These are phyloP conservation scores for Sebastes diploproa DNA, from an alignment of 2,797 vertebrate genomes.

Conservation along the genomic window DNA sequence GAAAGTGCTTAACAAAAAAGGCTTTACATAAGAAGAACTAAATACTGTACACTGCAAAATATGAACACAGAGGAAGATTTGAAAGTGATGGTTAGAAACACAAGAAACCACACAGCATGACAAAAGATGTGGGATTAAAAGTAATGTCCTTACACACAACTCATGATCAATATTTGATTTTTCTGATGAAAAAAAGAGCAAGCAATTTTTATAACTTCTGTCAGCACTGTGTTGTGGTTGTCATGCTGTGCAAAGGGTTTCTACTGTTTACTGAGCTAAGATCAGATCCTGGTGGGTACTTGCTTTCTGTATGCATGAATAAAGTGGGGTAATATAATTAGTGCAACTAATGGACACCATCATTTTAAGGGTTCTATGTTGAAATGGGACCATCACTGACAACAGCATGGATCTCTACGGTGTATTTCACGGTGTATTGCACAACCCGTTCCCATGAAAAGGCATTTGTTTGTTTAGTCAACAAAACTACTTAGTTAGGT, in stretches of 20 bases:
- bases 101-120: constrained; percentile 36
- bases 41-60: not conserved
- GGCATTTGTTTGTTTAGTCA: rapidly evolving
- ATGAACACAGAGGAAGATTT: constrained; percentile 31
- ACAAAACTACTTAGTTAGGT: too few relatives aligned
- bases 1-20: constrained; percentile 13
- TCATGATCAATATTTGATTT: not conserved
- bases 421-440: not conserved
- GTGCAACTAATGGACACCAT: not conserved
- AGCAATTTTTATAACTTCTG: not conserved
- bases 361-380: not conserved
- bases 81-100: constrained; percentile 49
- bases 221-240: not conserved
- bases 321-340: not conserved
- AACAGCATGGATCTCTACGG: not conserved
- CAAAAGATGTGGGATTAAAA: not conserved
- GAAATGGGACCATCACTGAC: not conserved
- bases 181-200: not conserved
- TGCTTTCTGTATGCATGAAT: not conserved
- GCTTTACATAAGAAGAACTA: constrained; percentile 36
- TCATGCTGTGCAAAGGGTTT: not conserved
- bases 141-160: not conserved
- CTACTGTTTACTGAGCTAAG: not conserved
- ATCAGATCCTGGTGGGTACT: not conserved
- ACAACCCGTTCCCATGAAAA: not conserved